A percentile compares a stretch with the other conserved stretches of the same genome.
Evolutionary conservation across 2,797 vertebrate genomes (phyloP).

Genomic region (Miichthys miiuy): DNA sequence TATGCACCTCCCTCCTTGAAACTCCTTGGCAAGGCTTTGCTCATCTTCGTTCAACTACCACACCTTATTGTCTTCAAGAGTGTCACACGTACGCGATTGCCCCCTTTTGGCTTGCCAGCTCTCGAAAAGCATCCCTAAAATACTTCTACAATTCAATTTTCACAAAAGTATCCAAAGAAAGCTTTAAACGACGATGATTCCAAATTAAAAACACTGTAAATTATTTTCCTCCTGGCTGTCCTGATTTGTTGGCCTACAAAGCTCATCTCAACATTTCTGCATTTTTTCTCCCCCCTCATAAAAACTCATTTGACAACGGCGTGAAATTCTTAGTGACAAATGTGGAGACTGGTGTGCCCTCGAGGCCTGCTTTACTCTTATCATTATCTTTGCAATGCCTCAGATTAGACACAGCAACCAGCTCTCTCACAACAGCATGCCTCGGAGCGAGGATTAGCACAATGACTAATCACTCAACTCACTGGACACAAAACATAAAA

Average conservation of each 20-base stretch:
- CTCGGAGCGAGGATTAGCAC: conserved; percentile 73
- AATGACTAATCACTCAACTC: conserved; percentile 77
- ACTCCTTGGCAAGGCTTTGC: conserved; percentile 13
- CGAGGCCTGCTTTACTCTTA: conserved; percentile 67
- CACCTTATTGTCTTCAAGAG: conserved; percentile 20
- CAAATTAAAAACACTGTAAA: conserved; percentile 2
- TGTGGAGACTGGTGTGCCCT: conserved; percentile 46
- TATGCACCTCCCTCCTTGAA: conserved; percentile 34
- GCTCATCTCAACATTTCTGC: conserved; percentile 23
- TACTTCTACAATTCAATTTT: neutral
- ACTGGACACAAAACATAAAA: conserved; percentile 68
- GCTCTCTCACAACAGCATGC: conserved; percentile 49
- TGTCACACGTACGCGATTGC: neutral
- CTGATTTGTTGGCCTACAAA: conserved; percentile 36
- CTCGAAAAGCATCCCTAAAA: conserved; percentile 17
- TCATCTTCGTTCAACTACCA: conserved; percentile 42
- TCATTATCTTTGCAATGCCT: conserved; percentile 71
- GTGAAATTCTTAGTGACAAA: conserved; percentile 73
- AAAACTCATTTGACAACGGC: conserved; percentile 52
- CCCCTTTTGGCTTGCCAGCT: neutral
- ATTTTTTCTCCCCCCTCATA: conserved; percentile 3
- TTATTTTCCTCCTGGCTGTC: conserved; percentile 10
- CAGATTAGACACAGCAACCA: conserved; percentile 72
- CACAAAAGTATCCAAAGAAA: conserved; percentile 9
- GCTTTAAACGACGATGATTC: neutral